Percentiles rank a stretch among this genome's conserved stretches.
Conservation (phyloP, 2,113 vertebrate genomes). For the Pogonocichla stellata region DNA sequence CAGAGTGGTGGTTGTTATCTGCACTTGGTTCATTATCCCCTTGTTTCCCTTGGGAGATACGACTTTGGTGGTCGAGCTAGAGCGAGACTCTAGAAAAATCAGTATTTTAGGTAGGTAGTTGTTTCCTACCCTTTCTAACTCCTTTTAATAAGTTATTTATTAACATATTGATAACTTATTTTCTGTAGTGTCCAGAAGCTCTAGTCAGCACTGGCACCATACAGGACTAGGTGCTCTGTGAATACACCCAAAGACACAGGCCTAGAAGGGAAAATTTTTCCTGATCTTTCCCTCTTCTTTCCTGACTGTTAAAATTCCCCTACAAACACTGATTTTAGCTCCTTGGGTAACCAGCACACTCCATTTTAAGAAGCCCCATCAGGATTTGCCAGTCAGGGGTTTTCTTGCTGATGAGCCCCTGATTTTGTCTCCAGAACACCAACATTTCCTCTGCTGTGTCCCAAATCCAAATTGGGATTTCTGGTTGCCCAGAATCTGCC, state of each 20-base stretch:
- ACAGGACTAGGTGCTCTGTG: slow-evolving; percentile 30
- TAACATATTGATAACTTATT: neutral
- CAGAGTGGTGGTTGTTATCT: neutral
- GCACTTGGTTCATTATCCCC: neutral
- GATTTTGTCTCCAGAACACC: neutral
- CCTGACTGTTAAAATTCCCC: neutral
- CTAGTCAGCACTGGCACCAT: neutral
- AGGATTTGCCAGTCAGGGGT: neutral
- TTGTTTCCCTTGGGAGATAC: neutral
- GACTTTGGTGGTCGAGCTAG: neutral
- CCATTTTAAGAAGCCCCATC: neutral
- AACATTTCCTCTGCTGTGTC: neutral
- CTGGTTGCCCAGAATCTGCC: neutral
- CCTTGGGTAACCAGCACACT: neutral
- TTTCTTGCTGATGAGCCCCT: neutral
- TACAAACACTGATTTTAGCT: neutral
- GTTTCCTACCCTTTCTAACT: slow-evolving; percentile 8
- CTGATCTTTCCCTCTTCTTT: neutral
- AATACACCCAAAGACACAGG: neutral
- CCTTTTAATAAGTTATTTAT: neutral
- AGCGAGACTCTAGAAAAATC: neutral
- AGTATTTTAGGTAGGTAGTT: neutral
- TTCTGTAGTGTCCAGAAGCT: slow-evolving; percentile 7
- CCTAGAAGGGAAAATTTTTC: neutral
- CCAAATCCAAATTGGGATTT: neutral